phyloP scores from a whole-genome alignment of 2,888 invertebrate species.

The Lasioglossum zephyrum region DNA sequence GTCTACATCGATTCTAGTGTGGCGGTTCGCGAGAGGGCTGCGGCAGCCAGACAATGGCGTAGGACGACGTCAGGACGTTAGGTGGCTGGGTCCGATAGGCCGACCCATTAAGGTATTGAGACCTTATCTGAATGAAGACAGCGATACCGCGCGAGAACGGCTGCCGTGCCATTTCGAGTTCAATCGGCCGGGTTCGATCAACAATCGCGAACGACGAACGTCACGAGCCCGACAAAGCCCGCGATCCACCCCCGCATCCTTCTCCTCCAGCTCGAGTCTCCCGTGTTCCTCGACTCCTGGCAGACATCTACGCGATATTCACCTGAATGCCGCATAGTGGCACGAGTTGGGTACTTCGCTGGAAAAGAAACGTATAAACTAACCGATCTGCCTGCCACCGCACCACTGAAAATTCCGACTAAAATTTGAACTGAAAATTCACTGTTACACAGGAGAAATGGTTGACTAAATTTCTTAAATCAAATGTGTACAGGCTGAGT shows the following conservation, averaged over 20 bases:
- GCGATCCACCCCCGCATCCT: slow-evolving; percentile 31
- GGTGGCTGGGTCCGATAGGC: slow-evolving; percentile 60
- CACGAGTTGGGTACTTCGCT: neutral
- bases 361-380: slow-evolving; percentile 1
- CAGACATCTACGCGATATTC: slow-evolving; percentile 9
- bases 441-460: too few relatives aligned
- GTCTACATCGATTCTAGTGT: slow-evolving; percentile 38
- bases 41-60: slow-evolving; percentile 46
- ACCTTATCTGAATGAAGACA: slow-evolving; percentile 72
- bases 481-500: too few relatives aligned
- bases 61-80: slow-evolving; percentile 43
- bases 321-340: neutral
- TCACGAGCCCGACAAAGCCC: slow-evolving; percentile 55
- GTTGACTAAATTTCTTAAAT: too few relatives aligned
- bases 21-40: slow-evolving; percentile 28
- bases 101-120: slow-evolving; percentile 68
- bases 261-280: neutral
- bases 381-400: neutral
- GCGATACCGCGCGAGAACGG: slow-evolving; percentile 58
- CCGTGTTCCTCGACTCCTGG: slow-evolving; percentile 16
- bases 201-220: slow-evolving; percentile 56
- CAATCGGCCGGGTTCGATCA: slow-evolving; percentile 55
- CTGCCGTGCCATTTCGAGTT: slow-evolving; percentile 54
- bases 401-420: too few relatives aligned
- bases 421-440: too few relatives aligned